Base-by-base conservation (phyloP, 2,888 invertebrate genomes). In the Mayetiola destructor region DNA sequence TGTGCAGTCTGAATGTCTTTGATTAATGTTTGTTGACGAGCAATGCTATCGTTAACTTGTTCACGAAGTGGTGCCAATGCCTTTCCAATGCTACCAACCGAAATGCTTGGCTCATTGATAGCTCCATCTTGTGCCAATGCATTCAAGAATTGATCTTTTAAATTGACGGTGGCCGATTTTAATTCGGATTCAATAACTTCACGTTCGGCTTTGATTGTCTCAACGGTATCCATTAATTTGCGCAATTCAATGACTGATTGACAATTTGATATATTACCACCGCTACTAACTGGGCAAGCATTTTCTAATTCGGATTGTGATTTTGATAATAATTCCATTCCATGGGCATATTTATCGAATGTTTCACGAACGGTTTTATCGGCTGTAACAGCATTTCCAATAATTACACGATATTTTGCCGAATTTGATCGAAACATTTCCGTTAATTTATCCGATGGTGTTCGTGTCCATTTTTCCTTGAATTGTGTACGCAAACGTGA, bases 391-490 rank as follows among this genome's bases (percentile, higher is more conserved):
- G 96, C 96, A 68, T 92, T 95, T 69, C 86, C 84, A 62, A 97
- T 87, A 66, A 96, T 93, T 69, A 84, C 85, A 37, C 88, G 79
- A 75, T 97, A 99, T 74, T 96, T 96, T 64, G 81, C 80, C n/a
- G 88, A 80, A 75, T 95, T 96, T 56, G 83, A 79, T 62, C 82
- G 80, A 69, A 96, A 88, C 67, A 91, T 87, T 66, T 86, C 88
- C 0, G 95, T 97, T 58, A 99, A 79, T 68, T 84, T 83, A 23
- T 79, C 82, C 0, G 95, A 95, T 1, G 88, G 79, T 23, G 90
- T 91, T 66, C 99, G 81, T 1, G 83, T 81, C 99, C 99, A 99
- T 61, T 85, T 82, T 61, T 89, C 88, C 65, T 89, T 90, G 71
- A 97, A 95, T 76, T 97, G 96, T 42, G 76, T 75, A 59, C 90